Evolutionary conservation across 2,797 vertebrate genomes (phyloP).

Genomic region (Halcyon smyrnensis): DNA sequence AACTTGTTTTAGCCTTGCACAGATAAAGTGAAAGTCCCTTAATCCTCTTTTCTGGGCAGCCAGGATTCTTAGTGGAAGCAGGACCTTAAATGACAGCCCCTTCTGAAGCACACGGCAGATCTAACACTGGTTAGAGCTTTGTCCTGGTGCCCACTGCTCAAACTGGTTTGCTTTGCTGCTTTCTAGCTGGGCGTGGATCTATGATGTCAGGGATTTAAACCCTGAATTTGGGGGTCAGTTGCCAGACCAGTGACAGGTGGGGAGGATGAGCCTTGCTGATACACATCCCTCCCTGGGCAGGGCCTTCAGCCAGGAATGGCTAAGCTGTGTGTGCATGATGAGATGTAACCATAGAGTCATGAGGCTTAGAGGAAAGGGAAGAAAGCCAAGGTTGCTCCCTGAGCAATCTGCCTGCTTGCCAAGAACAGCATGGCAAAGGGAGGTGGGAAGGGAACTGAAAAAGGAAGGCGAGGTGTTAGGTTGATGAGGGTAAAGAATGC

Average conservation of each 20-base stretch:
- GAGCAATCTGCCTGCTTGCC: background rate
- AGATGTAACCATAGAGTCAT: background rate
- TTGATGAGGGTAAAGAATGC: background rate
- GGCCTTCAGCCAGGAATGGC: background rate
- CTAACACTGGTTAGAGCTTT: background rate
- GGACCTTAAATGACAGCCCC: background rate
- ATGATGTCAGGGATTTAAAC: background rate
- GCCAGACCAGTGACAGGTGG: background rate
- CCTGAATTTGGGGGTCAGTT: background rate
- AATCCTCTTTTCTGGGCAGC: background rate
- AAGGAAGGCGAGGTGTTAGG: background rate
- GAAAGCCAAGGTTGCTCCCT: background rate
- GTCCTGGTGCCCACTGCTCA: slow-evolving; percentile 1
- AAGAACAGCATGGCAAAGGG: background rate
- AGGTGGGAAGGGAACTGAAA: background rate
- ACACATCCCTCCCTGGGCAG: background rate
- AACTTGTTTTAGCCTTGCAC: background rate
- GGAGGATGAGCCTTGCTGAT: background rate
- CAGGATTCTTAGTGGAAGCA: background rate
- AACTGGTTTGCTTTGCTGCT: slow-evolving; percentile 2
- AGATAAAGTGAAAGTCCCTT: background rate
- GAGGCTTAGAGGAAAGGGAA: background rate
- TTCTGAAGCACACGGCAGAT: background rate
- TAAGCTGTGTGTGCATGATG: background rate
- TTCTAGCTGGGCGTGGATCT: slow-evolving; percentile 8